These are phyloP conservation scores for Drosophila willistoni DNA, from an alignment of 1,140 invertebrate genomes.

Conservation along the genomic window DNA sequence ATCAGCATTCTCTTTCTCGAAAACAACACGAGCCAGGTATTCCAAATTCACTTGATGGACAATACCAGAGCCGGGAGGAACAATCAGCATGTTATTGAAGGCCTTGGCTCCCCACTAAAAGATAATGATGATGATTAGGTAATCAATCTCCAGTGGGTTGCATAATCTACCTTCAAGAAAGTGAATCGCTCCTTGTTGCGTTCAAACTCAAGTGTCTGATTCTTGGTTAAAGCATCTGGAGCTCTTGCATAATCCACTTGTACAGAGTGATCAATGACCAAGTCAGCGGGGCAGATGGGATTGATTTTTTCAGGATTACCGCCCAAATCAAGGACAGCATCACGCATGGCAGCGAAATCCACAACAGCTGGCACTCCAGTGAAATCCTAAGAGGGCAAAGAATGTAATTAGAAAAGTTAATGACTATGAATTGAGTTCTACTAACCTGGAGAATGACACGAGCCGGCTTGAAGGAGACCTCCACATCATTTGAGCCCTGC, in stretches of 20 bases:
- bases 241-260: constrained; percentile 97
- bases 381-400: constrained; percentile 87
- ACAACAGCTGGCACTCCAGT: constrained; percentile 99
- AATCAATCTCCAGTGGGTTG: neutral
- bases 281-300: constrained; percentile 97
- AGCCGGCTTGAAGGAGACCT: constrained; percentile 97
- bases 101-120: constrained; percentile 97
- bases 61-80: constrained; percentile 98
- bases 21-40: constrained; percentile 97
- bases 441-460: constrained; percentile 96
- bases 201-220: constrained; percentile 98
- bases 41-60: constrained; percentile 99
- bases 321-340: constrained; percentile 94
- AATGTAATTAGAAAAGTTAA: neutral
- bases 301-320: constrained; percentile 97
- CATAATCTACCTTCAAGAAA: constrained; percentile 89
- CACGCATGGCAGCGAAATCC: constrained; percentile 99
- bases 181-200: constrained; percentile 98
- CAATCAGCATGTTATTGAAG: constrained; percentile 97
- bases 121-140: neutral
- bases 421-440: no score
- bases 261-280: constrained; percentile 99
- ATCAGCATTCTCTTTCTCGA: constrained; percentile 85
- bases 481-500: constrained; percentile 87
- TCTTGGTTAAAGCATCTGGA: constrained; percentile 94